phyloP scores from a whole-genome alignment of 2,797 vertebrate species.

The Muraenolepis orangiensis region DNA sequence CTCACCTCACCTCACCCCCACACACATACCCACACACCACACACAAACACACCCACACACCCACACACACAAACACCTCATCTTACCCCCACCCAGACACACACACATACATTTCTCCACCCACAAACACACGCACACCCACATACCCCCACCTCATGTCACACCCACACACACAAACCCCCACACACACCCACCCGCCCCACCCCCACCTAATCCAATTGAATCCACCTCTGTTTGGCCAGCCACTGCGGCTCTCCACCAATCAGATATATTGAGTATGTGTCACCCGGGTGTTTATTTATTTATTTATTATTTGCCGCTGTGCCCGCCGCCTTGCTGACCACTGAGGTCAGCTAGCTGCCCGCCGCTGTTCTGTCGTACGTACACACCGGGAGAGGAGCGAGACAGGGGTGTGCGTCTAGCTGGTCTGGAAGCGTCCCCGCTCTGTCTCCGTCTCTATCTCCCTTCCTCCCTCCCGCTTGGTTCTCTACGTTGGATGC shows the following conservation, averaged over 20 bases:
- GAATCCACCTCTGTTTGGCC: conserved; percentile 55
- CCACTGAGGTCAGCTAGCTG: too few species aligned
- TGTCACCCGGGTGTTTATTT: conserved; percentile 56
- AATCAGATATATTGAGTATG: conserved; percentile 73
- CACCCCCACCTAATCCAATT: conserved; percentile 65
- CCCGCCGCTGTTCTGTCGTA: too few species aligned
- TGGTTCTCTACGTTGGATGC: background rate
- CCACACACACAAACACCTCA: conserved; percentile 48
- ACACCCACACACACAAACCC: conserved; percentile 18
- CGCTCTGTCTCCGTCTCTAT: too few species aligned
- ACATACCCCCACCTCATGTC: too few species aligned
- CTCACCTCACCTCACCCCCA: too few species aligned
- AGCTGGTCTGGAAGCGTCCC: too few species aligned
- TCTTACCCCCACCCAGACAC: conserved; percentile 22
- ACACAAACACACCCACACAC: conserved; percentile 24
- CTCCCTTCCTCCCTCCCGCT: background rate
- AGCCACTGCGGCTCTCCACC: conserved; percentile 57
- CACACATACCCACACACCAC: too few species aligned
- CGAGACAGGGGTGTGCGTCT: too few species aligned
- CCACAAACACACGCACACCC: conserved; percentile 23
- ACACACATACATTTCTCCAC: too few species aligned
- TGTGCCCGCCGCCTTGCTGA: conserved; percentile 39
- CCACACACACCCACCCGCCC: conserved; percentile 32
- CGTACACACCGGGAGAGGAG: too few species aligned
- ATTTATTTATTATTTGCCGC: conserved; percentile 28